Conservation (phyloP, 2,797 vertebrate species). For the Rhincodon typus region DNA sequence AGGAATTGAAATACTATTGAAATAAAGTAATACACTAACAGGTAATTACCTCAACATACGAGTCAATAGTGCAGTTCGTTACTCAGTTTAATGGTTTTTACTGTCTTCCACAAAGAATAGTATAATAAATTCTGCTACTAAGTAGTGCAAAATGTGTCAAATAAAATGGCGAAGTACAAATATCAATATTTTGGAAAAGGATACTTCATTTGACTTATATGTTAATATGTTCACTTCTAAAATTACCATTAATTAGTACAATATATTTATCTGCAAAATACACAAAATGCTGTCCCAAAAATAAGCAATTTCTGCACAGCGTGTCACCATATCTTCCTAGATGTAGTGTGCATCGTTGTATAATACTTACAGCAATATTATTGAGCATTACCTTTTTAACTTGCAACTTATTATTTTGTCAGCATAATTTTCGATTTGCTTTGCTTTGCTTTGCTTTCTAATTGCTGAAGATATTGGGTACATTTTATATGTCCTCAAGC, state of each 20-base stretch:
- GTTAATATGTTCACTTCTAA: neutral
- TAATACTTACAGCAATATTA: neutral
- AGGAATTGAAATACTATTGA: too few relatives aligned
- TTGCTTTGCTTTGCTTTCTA: neutral
- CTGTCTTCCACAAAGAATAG: neutral
- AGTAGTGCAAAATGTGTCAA: neutral
- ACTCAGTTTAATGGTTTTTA: constrained; percentile 3
- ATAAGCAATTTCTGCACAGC: neutral
- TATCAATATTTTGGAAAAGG: neutral
- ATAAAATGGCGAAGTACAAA: neutral
- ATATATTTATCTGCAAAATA: neutral
- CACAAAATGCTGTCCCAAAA: neutral
- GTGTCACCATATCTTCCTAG: neutral
- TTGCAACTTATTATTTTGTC: neutral
- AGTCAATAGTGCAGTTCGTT: neutral
- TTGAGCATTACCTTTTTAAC: neutral
- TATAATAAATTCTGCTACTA: neutral
- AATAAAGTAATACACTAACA: neutral
- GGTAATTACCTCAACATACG: neutral
- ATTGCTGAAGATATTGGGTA: neutral
- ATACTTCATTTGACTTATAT: neutral
- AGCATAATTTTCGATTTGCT: neutral
- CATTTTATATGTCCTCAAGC: neutral
- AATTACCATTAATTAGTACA: neutral
- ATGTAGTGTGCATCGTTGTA: neutral